phyloP scores from a whole-genome alignment of 1,140 invertebrate genomes.

The Calephelis virginiensis region DNA sequence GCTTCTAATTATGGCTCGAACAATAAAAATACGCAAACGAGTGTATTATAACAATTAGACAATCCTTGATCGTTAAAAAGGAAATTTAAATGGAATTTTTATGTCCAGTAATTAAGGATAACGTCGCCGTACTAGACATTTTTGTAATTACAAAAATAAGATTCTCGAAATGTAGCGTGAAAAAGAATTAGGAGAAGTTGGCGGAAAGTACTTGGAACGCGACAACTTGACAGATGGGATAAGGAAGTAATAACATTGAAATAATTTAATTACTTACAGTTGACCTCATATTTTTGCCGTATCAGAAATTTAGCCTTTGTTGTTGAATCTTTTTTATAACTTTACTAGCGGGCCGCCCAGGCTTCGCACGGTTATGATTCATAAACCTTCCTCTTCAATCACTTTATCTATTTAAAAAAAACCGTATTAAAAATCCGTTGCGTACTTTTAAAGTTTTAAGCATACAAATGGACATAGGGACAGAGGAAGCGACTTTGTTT shows the following conservation, averaged over 20 bases:
- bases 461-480: no score
- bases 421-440: no score
- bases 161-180: conserved; percentile 78
- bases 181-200: conserved; percentile 73
- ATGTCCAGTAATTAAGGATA: conserved; percentile 79
- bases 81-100: conserved; percentile 79
- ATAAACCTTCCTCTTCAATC: no score
- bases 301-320: background rate
- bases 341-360: no score
- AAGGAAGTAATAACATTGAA: conserved; percentile 32
- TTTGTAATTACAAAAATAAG: conserved; percentile 79
- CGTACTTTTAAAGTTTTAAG: no score
- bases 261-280: conserved; percentile 19
- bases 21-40: conserved; percentile 79
- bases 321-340: no score
- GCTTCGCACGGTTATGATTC: no score
- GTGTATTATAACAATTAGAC: conserved; percentile 78
- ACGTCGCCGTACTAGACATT: conserved; percentile 77
- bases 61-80: conserved; percentile 76
- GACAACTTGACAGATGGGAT: conserved; percentile 57
- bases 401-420: no score
- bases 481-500: no score
- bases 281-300: background rate
- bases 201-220: conserved; percentile 65
- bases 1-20: conserved; percentile 76